These are phyloP conservation scores for Peromyscus nudipes DNA, from an alignment of 2,797 vertebrate species.

Conservation along the genomic window DNA sequence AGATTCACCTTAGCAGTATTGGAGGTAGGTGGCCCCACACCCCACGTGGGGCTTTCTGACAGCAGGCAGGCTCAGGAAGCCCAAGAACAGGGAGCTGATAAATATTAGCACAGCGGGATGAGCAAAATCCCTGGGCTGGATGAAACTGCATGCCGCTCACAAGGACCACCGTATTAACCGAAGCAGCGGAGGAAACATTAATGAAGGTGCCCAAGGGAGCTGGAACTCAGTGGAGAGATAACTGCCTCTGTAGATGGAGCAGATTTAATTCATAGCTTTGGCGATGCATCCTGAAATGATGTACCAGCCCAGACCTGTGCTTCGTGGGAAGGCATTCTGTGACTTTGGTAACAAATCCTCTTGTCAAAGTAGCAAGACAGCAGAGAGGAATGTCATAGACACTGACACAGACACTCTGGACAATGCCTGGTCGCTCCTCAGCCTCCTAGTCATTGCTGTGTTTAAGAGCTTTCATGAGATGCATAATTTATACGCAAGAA, in stretches of 20 bases:
- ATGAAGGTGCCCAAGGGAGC: background rate
- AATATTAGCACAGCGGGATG: background rate
- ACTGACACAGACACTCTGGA: background rate
- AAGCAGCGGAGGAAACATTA: background rate
- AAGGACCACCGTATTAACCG: background rate
- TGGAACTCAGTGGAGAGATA: background rate
- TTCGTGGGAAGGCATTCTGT: background rate
- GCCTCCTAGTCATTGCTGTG: background rate
- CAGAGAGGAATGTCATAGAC: background rate
- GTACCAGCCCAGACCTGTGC: background rate
- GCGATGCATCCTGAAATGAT: background rate
- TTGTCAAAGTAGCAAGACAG: background rate
- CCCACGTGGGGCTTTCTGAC: background rate
- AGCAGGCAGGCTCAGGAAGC: background rate
- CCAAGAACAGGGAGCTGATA: background rate
- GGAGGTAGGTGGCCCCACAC: background rate
- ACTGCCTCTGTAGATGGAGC: background rate
- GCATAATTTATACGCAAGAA: background rate
- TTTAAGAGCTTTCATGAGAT: background rate
- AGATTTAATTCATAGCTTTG: background rate
- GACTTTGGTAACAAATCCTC: background rate
- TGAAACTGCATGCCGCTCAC: background rate
- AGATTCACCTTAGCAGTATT: background rate
- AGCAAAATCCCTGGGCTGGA: background rate
- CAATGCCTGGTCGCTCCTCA: background rate